These are phyloP conservation scores for Cenopis cana DNA, from an alignment of 2,888 invertebrate species.

Conservation along the genomic window DNA sequence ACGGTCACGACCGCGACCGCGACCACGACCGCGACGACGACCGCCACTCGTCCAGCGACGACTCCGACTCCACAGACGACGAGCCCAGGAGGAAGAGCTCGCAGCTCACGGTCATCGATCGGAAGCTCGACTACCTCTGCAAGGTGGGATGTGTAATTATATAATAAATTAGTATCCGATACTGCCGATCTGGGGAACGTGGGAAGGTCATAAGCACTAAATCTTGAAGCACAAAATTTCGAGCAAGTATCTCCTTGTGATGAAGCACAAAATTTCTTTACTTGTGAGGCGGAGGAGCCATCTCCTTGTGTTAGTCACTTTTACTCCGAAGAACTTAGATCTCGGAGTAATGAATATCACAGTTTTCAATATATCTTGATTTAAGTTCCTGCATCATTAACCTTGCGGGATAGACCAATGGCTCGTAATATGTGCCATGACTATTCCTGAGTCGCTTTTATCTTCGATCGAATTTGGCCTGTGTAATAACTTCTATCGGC, in stretches of 20 bases:
- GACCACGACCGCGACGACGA: constrained; percentile 53
- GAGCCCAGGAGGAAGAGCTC: constrained; percentile 60
- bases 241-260: no score
- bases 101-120: constrained; percentile 63
- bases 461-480: not conserved
- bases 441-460: not conserved
- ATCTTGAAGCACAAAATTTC: no score
- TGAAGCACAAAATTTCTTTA: no score
- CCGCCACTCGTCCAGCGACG: constrained; percentile 54
- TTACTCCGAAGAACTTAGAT: no score
- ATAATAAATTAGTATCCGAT: no score
- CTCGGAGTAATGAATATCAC: no score
- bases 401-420: not conserved
- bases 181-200: no score
- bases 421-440: not conserved
- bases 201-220: no score
- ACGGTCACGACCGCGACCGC: constrained; percentile 43
- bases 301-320: no score
- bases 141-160: constrained; percentile 44
- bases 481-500: not conserved
- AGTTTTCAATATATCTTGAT: no score
- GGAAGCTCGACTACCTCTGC: constrained; percentile 70
- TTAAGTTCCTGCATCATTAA: no score
- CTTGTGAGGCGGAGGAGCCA: no score
- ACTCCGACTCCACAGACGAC: constrained; percentile 56